Conservation (phyloP, 2,888 invertebrate genomes). For the Ennomos erosarius region DNA sequence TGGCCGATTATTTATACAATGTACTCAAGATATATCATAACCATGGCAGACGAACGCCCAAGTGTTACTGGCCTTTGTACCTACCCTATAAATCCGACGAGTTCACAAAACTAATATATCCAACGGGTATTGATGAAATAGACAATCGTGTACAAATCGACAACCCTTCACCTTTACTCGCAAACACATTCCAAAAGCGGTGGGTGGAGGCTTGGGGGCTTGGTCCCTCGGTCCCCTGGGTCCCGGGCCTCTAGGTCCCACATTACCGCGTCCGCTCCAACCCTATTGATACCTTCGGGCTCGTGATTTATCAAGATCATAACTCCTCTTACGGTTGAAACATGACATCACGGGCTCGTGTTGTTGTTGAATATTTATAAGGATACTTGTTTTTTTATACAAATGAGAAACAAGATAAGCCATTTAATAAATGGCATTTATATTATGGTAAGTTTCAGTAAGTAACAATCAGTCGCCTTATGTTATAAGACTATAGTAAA, state of each 20-base stretch:
- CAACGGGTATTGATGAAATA: constrained; percentile 6
- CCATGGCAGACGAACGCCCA: too few species aligned
- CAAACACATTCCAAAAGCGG: constrained; percentile 19
- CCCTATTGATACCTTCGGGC: constrained; percentile 33
- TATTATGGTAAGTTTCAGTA: too few species aligned
- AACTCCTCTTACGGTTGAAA: constrained; percentile 28
- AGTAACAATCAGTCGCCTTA: too few species aligned
- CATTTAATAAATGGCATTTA: too few species aligned
- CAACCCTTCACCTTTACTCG: constrained; percentile 19
- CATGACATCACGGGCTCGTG: constrained; percentile 13
- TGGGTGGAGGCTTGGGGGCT: neutral
- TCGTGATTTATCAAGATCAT: constrained; percentile 37
- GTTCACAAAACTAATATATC: constrained; percentile 13
- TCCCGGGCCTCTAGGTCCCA: neutral
- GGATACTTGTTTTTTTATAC: neutral
- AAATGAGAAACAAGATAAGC: too few species aligned
- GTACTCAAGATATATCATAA: too few species aligned
- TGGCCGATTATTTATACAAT: too few species aligned
- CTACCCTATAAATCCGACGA: neutral
- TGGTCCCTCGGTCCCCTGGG: neutral
- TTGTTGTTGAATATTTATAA: constrained; percentile 12
- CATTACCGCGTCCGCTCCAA: constrained; percentile 12
- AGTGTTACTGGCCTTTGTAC: too few species aligned
- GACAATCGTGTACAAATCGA: constrained; percentile 8
- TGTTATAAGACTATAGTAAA: too few species aligned